A percentile compares a stretch with the other conserved stretches of the same genome.
These are phyloP conservation scores for Heptranchias perlo DNA, from an alignment of 2,113 vertebrate species.

Conservation along the genomic window DNA sequence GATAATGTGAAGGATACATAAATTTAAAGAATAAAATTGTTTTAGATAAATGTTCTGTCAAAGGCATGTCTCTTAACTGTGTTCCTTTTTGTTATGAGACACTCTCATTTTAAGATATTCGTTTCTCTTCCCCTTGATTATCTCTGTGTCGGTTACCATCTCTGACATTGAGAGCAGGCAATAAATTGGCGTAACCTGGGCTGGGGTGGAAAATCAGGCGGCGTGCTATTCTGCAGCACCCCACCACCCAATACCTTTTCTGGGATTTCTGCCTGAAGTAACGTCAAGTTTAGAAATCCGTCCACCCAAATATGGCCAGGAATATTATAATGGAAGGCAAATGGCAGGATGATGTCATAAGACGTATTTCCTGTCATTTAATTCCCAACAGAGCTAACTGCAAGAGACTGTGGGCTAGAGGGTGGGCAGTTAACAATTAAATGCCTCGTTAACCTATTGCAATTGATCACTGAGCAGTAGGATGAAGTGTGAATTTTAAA, in stretches of 20 bases:
- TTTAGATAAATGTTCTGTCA: too few relatives aligned
- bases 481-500: neutral
- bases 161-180: neutral
- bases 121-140: too few relatives aligned
- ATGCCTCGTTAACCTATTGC: neutral
- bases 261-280: neutral
- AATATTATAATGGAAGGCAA: neutral
- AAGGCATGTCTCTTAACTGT: too few relatives aligned
- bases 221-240: too few relatives aligned
- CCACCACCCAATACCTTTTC: too few relatives aligned
- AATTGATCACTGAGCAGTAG: neutral
- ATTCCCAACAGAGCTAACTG: too few relatives aligned
- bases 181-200: neutral
- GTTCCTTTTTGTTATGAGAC: too few relatives aligned
- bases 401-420: neutral
- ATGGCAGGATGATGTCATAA: neutral
- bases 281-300: too few relatives aligned
- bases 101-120: too few relatives aligned
- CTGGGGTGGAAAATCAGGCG: neutral
- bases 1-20: too few relatives aligned
- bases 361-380: neutral
- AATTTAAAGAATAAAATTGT: too few relatives aligned
- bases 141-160: neutral
- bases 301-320: neutral
- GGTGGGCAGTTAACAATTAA: neutral